phyloP scores from a whole-genome alignment of 2,888 invertebrate genomes.

The Lithosia quadra region DNA sequence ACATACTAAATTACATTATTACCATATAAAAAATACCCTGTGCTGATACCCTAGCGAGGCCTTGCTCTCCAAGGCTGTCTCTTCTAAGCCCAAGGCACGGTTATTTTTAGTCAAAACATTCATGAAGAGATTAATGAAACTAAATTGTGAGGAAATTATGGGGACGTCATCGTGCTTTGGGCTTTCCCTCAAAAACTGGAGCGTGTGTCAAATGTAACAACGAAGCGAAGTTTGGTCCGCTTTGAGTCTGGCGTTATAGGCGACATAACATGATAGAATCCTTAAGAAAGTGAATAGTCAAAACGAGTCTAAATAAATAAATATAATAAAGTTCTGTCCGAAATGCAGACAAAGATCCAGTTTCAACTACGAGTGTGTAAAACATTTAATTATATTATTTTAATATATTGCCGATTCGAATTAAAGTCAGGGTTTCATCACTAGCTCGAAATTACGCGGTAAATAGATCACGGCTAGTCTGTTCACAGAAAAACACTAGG shows the following conservation, averaged over 20 bases:
- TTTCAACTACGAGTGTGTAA: conserved; percentile 1
- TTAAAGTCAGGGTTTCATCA: background rate
- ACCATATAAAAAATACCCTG: conserved; percentile 12
- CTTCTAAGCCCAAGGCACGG: conserved; percentile 2
- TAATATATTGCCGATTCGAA: background rate
- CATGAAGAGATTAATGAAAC: background rate
- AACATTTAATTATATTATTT: background rate
- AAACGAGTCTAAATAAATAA: conserved; percentile 21
- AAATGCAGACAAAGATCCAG: conserved; percentile 29
- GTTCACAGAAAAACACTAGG: too few relatives aligned
- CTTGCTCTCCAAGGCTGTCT: conserved; percentile 2
- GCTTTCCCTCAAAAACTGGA: background rate
- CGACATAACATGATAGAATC: background rate
- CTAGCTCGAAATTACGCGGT: too few relatives aligned
- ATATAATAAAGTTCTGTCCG: too few relatives aligned
- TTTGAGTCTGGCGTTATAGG: background rate
- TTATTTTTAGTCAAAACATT: background rate
- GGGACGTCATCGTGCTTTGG: background rate
- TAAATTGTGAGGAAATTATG: background rate
- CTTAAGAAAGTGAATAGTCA: conserved; percentile 3
- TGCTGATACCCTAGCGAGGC: conserved; percentile 6
- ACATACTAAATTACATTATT: conserved; percentile 25
- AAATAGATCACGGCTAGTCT: too few relatives aligned
- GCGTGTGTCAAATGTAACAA: background rate
- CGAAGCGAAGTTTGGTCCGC: background rate